Percentiles rank a stretch among this genome's conserved stretches.
phyloP scores from a whole-genome alignment of 2,113 vertebrate species.

The Corythoichthys intestinalis region DNA sequence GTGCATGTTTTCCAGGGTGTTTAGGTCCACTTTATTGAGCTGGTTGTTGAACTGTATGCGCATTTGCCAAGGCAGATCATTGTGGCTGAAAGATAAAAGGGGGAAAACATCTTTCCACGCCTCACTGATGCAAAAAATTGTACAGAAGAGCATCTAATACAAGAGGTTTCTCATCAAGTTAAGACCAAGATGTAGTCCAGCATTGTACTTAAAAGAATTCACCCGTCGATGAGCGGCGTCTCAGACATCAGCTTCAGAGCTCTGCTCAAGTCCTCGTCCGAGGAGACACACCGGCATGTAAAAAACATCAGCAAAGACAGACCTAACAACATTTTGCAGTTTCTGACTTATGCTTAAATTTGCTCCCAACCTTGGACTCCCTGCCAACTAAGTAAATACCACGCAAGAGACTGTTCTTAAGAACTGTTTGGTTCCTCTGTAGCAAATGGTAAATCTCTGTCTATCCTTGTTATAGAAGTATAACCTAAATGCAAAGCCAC shows the following conservation, averaged over 20 bases:
- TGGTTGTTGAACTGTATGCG: slow-evolving; percentile 78
- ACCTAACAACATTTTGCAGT: slow-evolving; percentile 24
- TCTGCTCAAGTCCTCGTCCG: slow-evolving; percentile 39
- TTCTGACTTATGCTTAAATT: background rate
- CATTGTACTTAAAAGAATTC: slow-evolving; percentile 37
- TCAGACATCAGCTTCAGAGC: slow-evolving; percentile 74
- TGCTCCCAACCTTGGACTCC: background rate
- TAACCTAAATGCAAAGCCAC: slow-evolving; percentile 9
- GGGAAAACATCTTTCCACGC: too few relatives aligned
- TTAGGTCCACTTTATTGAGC: slow-evolving; percentile 74
- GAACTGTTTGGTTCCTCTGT: background rate
- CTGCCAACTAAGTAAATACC: background rate
- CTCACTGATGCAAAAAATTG: background rate
- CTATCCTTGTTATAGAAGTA: background rate
- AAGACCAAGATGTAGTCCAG: background rate
- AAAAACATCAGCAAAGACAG: slow-evolving; percentile 33
- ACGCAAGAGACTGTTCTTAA: background rate
- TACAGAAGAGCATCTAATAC: background rate
- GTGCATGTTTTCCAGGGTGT: slow-evolving; percentile 74
- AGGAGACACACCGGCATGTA: slow-evolving; percentile 29
- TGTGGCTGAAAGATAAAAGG: slow-evolving; percentile 75
- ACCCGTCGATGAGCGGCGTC: slow-evolving; percentile 82
- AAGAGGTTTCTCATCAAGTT: background rate
- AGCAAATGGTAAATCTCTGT: background rate
- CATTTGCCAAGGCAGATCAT: slow-evolving; percentile 90